A percentile compares a stretch with the other conserved stretches of the same genome.
These are phyloP conservation scores for Upupa epops DNA, from an alignment of 2,113 vertebrate genomes.

Conservation along the genomic window DNA sequence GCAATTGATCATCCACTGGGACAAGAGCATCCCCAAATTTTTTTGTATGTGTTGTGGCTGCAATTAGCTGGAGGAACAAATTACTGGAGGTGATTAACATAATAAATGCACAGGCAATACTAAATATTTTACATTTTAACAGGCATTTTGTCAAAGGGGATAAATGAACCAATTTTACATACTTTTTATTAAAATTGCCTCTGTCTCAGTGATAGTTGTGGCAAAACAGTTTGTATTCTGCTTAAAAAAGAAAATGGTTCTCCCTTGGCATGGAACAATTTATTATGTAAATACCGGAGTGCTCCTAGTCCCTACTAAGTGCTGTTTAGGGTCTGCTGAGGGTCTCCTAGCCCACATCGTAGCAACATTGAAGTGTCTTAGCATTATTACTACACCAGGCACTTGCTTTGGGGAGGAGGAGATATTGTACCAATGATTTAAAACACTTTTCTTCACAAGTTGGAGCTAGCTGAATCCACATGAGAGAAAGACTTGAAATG, in stretches of 20 bases:
- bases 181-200: rapidly evolving
- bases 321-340: background rate
- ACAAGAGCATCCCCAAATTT: background rate
- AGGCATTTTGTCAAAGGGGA: background rate
- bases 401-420: background rate
- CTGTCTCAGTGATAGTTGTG: background rate
- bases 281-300: background rate
- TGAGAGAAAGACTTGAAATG: conserved; percentile 16
- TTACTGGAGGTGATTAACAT: background rate
- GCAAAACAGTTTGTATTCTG: background rate
- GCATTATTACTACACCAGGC: background rate
- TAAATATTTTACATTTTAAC: background rate
- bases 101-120: background rate
- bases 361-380: background rate
- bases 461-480: background rate
- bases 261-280: background rate
- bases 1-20: background rate
- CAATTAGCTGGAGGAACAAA: background rate
- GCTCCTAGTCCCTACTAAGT: background rate
- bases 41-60: background rate
- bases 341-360: background rate
- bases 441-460: background rate
- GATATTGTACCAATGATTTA: background rate
- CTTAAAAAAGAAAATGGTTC: background rate
- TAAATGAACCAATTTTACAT: background rate